Conservation (phyloP, 2,113 vertebrate genomes). For the Sigmodon hispidus region DNA sequence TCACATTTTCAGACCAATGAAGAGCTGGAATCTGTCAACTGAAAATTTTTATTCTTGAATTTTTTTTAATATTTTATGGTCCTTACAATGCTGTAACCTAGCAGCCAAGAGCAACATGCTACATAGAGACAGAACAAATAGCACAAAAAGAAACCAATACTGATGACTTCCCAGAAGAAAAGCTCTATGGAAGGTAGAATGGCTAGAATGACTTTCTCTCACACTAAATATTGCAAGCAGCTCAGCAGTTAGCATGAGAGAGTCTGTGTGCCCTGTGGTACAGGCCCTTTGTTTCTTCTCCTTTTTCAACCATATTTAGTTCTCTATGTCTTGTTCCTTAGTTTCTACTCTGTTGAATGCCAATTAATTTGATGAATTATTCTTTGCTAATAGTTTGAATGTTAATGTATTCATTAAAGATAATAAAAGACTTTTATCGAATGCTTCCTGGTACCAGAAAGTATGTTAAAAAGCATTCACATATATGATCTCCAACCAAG, state of each 20-base stretch:
- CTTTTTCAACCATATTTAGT: neutral
- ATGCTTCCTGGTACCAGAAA: slow-evolving; percentile 67
- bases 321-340: neutral
- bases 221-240: neutral
- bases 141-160: neutral
- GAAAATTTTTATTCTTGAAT: neutral
- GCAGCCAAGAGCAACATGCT: neutral
- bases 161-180: neutral
- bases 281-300: neutral
- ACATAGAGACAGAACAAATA: neutral
- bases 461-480: slow-evolving; percentile 56
- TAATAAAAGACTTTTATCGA: slow-evolving; percentile 67
- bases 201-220: neutral
- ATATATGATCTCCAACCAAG: slow-evolving; percentile 66
- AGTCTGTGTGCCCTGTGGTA: neutral
- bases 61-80: neutral
- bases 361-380: slow-evolving; percentile 64
- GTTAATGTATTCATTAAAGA: slow-evolving; percentile 76
- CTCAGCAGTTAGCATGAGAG: neutral
- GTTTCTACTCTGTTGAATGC: neutral
- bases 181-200: neutral
- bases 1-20: neutral
- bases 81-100: neutral
- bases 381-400: slow-evolving; percentile 54
- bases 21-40: neutral